A percentile compares a stretch with the other conserved stretches of the same genome.
Conservation (phyloP, 2,888 invertebrate species). For the Morpho achilles region DNA sequence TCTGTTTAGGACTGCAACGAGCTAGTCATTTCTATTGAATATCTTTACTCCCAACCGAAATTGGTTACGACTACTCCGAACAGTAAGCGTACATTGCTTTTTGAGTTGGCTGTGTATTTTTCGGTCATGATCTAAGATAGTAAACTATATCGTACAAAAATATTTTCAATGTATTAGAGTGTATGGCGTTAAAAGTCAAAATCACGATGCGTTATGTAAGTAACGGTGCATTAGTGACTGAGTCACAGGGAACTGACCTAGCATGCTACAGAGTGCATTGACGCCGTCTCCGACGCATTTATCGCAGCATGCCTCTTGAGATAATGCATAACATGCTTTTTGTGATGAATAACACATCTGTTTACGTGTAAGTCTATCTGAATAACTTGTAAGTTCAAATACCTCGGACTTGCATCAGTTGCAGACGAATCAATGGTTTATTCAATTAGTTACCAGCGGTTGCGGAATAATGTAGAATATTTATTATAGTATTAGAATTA, state of each 20-base stretch:
- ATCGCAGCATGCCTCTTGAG: constrained; percentile 72
- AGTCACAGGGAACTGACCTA: constrained; percentile 79
- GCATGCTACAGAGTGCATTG: constrained; percentile 75
- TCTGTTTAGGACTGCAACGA: constrained; percentile 48
- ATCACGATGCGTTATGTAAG: constrained; percentile 61
- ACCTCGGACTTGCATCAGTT: constrained; percentile 36
- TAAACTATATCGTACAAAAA: constrained; percentile 18
- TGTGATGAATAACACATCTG: constrained; percentile 72
- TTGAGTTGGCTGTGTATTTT: constrained; percentile 9
- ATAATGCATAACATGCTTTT: constrained; percentile 68
- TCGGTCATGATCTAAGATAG: constrained; percentile 19
- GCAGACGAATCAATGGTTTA: constrained; percentile 28
- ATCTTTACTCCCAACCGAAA: constrained; percentile 15
- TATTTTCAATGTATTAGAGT: constrained; percentile 3
- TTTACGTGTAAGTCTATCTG: constrained; percentile 48
- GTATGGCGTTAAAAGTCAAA: constrained; percentile 41
- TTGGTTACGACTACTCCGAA: constrained; percentile 12
- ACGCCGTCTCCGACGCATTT: constrained; percentile 67
- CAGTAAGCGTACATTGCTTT: constrained; percentile 35
- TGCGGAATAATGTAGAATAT: constrained; percentile 15
- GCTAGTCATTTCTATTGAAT: constrained; percentile 42
- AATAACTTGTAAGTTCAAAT: constrained; percentile 56
- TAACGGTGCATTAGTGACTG: constrained; percentile 73
- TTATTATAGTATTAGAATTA: too few species aligned
- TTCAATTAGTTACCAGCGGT: constrained; percentile 11